These are phyloP conservation scores for Bibio marci DNA, from an alignment of 2,888 invertebrate genomes.

Conservation along the genomic window DNA sequence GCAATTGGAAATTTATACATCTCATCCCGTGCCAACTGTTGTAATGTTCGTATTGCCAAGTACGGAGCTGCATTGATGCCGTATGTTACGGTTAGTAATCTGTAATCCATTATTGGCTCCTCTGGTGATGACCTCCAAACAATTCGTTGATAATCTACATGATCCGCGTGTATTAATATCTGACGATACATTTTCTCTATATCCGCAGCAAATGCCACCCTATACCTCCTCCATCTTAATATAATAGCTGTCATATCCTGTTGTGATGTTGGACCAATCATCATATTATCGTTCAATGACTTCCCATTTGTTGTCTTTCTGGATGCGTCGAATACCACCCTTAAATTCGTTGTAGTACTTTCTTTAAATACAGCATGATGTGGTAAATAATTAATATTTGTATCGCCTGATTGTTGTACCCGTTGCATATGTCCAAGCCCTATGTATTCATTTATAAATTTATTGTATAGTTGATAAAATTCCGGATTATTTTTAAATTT, in stretches of 20 bases:
- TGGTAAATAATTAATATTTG: constrained; percentile 2
- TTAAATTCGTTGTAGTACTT: constrained; percentile 7
- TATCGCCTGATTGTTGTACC: neutral
- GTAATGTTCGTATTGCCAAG: constrained; percentile 10
- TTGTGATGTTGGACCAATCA: constrained; percentile 15
- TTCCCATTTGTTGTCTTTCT: constrained; percentile 10
- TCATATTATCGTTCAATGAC: constrained; percentile 14
- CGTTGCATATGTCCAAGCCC: neutral
- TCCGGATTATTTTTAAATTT: neutral
- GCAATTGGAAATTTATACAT: constrained; percentile 8
- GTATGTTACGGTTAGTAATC: constrained; percentile 13
- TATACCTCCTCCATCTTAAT: constrained; percentile 7
- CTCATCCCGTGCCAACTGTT: constrained; percentile 8
- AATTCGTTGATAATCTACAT: constrained; percentile 13
- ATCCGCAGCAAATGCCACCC: constrained; percentile 14
- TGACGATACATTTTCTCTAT: constrained; percentile 17
- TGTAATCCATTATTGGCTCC: constrained; percentile 9
- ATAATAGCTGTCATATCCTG: constrained; percentile 12
- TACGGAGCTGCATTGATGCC: constrained; percentile 13
- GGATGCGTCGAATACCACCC: constrained; percentile 9
- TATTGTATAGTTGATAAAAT: neutral
- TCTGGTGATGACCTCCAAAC: constrained; percentile 11
- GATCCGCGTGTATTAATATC: constrained; percentile 11
- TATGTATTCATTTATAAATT: neutral
- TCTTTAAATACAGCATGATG: constrained; percentile 4